A percentile compares a stretch with the other conserved stretches of the same genome.
Conservation (phyloP, 2,888 invertebrate species). For the Platerodrilus igneus region DNA sequence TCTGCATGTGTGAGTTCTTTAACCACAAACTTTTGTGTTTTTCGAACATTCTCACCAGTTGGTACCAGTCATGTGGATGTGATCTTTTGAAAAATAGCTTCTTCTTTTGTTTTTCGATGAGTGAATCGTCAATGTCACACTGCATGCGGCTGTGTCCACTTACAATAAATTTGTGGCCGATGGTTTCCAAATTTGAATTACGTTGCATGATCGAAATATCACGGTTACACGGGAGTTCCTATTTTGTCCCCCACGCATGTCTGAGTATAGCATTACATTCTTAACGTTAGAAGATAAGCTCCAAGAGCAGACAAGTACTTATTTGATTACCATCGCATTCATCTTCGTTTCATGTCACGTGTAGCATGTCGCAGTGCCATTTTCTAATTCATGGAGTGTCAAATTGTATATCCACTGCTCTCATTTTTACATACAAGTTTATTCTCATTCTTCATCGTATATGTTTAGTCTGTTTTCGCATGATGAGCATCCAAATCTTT, state of each 20-base stretch:
- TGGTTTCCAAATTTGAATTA: not conserved
- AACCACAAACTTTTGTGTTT: too few species aligned
- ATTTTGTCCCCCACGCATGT: too few species aligned
- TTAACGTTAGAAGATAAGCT: not conserved
- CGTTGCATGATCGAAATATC: slow-evolving; percentile 1
- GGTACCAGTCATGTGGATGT: slow-evolving; percentile 9
- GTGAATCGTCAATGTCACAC: not conserved
- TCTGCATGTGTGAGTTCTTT: too few species aligned
- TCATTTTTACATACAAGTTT: too few species aligned
- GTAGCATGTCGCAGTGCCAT: not conserved
- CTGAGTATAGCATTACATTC: not conserved
- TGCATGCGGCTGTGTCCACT: slow-evolving; percentile 4
- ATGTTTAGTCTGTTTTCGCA: not conserved
- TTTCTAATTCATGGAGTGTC: not conserved
- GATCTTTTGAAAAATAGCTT: slow-evolving; percentile 3
- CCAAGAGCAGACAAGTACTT: not conserved
- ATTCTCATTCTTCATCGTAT: too few species aligned
- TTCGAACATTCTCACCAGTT: slow-evolving; percentile 1
- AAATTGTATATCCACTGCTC: slow-evolving; percentile 3
- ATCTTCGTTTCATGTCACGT: slow-evolving; percentile 2
- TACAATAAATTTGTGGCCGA: slow-evolving; percentile 1
- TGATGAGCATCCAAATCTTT: not conserved
- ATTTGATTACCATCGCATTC: slow-evolving; percentile 1
- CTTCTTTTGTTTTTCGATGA: slow-evolving; percentile 7
- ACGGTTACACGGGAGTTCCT: slow-evolving; percentile 1